Evolutionary conservation across 2,113 vertebrate genomes (phyloP), one percentile per base, ranked within the genome.

Genomic region (Triplophysa rosa): DNA sequence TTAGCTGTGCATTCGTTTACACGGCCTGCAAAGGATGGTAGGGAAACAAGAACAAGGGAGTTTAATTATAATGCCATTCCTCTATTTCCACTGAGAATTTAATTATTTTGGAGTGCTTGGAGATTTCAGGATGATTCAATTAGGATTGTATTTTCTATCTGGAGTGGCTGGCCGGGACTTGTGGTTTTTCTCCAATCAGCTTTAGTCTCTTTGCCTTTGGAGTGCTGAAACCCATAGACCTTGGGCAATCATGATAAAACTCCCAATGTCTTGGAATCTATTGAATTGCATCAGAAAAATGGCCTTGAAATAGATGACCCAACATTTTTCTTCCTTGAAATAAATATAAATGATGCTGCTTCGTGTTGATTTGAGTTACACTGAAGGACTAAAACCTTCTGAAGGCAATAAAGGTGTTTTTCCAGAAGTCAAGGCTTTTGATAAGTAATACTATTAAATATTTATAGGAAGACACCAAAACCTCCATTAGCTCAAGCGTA

Each of bases 61-160:
- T 83, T 87, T 82, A 83, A 85, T 85, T 85, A 83, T 81, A 59
- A 42, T 69, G 81, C 47, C 12, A 21, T 76, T 82, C 29, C 58
- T 42, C 61, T 61, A 74, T 64, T 47, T 85, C 77, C 59, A 45
- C 61, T 68, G 80, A 73, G 78, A 83, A 80, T 83, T 76, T 80
- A 82, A 82, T 84, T 78, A 80, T 82, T 84, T 80, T 80, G 63
- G 66, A 76, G 73, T 84, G 71, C 81, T 78, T n/a, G 19, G 81
- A 84, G 80, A 80, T 80, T 80, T 84, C 19, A 52, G 76, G 61
- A 82, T 76, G 24, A 81, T 85, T 84, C 69, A 59, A 64, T 76
- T 82, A 78, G 66, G 45, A 69, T 45, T 77, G 67, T 71, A 21
- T 63, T 62, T 77, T 59, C 64, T 72, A 63, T 85, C 71, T 59